Conservation (phyloP, 2,888 invertebrate genomes). For the Cerastis rubricosa region DNA sequence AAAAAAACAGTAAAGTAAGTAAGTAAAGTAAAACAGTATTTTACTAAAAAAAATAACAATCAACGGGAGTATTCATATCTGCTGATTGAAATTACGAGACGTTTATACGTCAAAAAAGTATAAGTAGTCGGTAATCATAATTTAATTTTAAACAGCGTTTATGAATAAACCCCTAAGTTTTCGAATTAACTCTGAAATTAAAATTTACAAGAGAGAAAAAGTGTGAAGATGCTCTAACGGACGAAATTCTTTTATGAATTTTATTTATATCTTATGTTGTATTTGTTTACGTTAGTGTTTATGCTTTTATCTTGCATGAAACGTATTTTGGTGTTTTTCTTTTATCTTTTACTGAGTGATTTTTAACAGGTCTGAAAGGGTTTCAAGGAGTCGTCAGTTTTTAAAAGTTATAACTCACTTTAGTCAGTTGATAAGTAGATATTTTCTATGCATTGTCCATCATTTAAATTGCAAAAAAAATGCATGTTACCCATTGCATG, state of each 20-base stretch:
- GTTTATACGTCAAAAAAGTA: neutral
- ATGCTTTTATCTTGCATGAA: conserved; percentile 18
- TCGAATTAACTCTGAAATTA: neutral
- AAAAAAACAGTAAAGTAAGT: no score
- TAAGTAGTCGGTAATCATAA: neutral
- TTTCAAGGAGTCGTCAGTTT: neutral
- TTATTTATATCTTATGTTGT: neutral
- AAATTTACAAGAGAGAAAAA: neutral
- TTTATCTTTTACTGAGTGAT: neutral
- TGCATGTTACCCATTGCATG: conserved; percentile 8
- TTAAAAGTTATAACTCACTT: neutral
- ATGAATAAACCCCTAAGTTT: neutral
- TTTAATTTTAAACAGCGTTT: neutral
- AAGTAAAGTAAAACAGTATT: no score
- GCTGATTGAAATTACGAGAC: neutral
- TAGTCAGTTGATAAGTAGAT: neutral
- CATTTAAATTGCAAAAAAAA: neutral
- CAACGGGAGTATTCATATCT: neutral
- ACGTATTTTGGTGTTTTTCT: neutral
- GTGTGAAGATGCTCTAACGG: conserved; percentile 12
- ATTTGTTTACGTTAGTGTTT: conserved; percentile 1
- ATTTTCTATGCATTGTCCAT: neutral
- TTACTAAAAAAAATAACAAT: neutral
- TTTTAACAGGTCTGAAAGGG: neutral
- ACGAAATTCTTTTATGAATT: neutral